phyloP scores from a whole-genome alignment of 2,113 vertebrate species.

The Euleptes europaea region DNA sequence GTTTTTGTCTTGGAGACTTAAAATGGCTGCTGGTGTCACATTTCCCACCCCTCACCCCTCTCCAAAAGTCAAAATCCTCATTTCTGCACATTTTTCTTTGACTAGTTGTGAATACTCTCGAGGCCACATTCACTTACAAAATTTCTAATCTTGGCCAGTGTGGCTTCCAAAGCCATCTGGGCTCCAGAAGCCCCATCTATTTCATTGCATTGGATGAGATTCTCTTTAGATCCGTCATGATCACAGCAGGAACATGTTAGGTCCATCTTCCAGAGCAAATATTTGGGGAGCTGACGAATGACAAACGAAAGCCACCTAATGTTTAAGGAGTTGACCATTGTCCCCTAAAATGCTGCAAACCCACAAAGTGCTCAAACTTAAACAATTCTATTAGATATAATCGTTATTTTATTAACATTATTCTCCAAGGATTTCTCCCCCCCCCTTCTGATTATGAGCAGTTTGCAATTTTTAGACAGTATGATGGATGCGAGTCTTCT shows the following conservation, averaged over 20 bases:
- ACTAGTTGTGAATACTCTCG: slow-evolving; percentile 55
- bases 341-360: slow-evolving; percentile 66
- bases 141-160: slow-evolving; percentile 51
- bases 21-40: slow-evolving; percentile 60
- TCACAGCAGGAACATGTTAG: slow-evolving; percentile 46
- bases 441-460: slow-evolving; percentile 88
- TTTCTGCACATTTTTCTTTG: slow-evolving; percentile 30
- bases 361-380: slow-evolving; percentile 69
- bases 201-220: slow-evolving; percentile 54
- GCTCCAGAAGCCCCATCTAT: slow-evolving; percentile 3
- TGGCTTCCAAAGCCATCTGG: slow-evolving; percentile 37
- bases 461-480: slow-evolving; percentile 91
- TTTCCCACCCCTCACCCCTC: too few species aligned
- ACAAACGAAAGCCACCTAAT: slow-evolving; percentile 40
- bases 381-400: slow-evolving; percentile 78
- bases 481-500: slow-evolving; percentile 98
- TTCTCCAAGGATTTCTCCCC: slow-evolving; percentile 85
- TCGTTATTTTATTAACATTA: slow-evolving; percentile 86
- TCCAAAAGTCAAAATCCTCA: slow-evolving; percentile 2
- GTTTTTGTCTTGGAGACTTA: slow-evolving; percentile 59
- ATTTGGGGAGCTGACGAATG: slow-evolving; percentile 50
- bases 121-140: slow-evolving; percentile 53
- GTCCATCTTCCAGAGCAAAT: slow-evolving; percentile 66
- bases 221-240: slow-evolving; percentile 58
- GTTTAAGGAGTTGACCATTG: slow-evolving; percentile 67